These are phyloP conservation scores for Ceriagrion tenellum DNA, from an alignment of 2,888 invertebrate species.

Conservation along the genomic window DNA sequence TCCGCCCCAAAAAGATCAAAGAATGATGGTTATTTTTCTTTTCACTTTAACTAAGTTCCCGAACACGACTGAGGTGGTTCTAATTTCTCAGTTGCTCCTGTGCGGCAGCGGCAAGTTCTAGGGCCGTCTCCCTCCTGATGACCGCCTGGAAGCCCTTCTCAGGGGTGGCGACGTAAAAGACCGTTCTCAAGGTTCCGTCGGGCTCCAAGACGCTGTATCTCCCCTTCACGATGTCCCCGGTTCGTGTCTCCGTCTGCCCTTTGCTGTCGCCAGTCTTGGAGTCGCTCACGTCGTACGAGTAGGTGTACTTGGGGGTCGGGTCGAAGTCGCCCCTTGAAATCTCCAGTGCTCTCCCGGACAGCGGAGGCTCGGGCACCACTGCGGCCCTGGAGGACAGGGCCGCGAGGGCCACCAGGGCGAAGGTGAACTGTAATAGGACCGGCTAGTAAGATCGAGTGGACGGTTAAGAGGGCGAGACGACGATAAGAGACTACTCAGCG, in stretches of 20 bases:
- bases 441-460: neutral
- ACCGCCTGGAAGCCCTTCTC: conserved; percentile 69
- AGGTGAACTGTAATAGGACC: conserved; percentile 41
- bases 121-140: conserved; percentile 67
- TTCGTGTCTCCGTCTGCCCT: conserved; percentile 65
- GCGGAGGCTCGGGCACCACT: neutral
- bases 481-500: too few species aligned
- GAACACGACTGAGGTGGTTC: neutral
- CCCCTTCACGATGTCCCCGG: conserved; percentile 68
- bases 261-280: conserved; percentile 66
- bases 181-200: conserved; percentile 68
- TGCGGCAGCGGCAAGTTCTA: conserved; percentile 61
- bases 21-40: neutral
- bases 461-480: too few species aligned
- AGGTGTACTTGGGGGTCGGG: conserved; percentile 68
- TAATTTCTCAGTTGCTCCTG: neutral
- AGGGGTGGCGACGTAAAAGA: conserved; percentile 68
- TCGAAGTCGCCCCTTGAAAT: conserved; percentile 66
- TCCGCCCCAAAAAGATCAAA: neutral
- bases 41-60: neutral
- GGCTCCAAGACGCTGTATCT: conserved; percentile 59
- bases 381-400: conserved; percentile 59
- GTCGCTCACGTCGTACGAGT: conserved; percentile 65
- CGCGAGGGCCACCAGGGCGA: conserved; percentile 66
- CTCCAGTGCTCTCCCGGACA: conserved; percentile 23